These are phyloP conservation scores for Heteromurus nitidus DNA, from an alignment of 2,888 invertebrate species.

Conservation along the genomic window DNA sequence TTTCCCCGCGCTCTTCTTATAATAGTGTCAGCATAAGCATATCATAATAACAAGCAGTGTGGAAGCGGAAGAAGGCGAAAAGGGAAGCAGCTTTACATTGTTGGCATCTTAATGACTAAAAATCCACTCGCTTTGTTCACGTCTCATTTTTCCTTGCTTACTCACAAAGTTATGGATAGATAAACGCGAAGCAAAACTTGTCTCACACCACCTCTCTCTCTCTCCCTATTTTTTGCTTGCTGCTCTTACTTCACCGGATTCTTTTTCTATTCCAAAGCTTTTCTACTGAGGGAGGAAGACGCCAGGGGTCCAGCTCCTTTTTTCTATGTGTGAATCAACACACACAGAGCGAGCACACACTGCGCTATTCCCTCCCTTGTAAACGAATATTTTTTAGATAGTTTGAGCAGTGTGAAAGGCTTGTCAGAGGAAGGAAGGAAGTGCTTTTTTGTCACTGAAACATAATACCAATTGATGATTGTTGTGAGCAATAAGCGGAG, in stretches of 20 bases:
- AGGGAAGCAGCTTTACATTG: slow-evolving; percentile 57
- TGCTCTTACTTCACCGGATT: too few relatives aligned
- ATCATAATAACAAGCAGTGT: neutral
- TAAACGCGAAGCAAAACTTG: slow-evolving; percentile 10
- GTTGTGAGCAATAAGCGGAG: slow-evolving; percentile 57
- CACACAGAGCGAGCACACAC: too few relatives aligned
- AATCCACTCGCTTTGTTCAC: slow-evolving; percentile 65
- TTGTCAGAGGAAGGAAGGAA: slow-evolving; percentile 62
- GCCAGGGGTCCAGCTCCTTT: slow-evolving; percentile 52
- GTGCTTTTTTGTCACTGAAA: slow-evolving; percentile 61
- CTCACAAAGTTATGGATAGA: slow-evolving; percentile 61
- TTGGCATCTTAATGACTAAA: slow-evolving; percentile 70
- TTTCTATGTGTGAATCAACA: too few relatives aligned
- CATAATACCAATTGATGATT: slow-evolving; percentile 64
- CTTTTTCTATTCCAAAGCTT: too few relatives aligned
- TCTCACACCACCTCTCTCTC: neutral
- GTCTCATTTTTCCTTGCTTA: slow-evolving; percentile 60
- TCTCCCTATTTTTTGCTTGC: neutral
- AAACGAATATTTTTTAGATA: neutral
- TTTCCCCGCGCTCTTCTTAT: slow-evolving; percentile 56
- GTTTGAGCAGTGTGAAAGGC: slow-evolving; percentile 9
- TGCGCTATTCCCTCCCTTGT: neutral
- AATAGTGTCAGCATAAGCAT: slow-evolving; percentile 26
- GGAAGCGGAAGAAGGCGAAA: slow-evolving; percentile 32
- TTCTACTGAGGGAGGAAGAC: slow-evolving; percentile 40